Conservation (phyloP, 2,888 invertebrate genomes). For the Chironomus riparius region DNA sequence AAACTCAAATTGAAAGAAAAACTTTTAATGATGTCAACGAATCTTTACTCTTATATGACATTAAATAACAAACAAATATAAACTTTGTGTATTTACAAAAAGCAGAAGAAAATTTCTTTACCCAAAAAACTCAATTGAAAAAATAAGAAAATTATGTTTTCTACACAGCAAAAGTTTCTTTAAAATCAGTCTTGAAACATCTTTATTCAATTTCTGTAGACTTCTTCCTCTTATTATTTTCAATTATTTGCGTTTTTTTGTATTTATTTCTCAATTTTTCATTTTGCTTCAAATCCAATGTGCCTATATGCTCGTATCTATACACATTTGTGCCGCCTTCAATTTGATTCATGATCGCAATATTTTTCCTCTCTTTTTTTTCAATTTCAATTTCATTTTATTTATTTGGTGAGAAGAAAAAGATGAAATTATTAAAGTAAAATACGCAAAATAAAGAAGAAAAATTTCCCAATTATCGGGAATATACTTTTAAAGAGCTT, state of each 20-base stretch:
- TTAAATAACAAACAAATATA: too few relatives aligned
- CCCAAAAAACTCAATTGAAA: too few relatives aligned
- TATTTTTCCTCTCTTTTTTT: neutral
- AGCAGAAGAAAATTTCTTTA: too few relatives aligned
- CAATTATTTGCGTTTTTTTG: neutral
- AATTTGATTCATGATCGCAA: constrained; percentile 5
- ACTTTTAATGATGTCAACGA: too few relatives aligned
- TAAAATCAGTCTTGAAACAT: neutral
- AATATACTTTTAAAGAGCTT: neutral
- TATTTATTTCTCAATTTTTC: neutral
- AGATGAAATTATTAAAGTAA: neutral
- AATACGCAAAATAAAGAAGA: neutral
- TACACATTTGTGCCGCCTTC: constrained; percentile 3
- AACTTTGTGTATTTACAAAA: too few relatives aligned
- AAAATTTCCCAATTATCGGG: neutral
- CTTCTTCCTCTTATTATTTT: neutral
- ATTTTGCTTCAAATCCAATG: neutral
- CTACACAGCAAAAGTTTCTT: too few relatives aligned
- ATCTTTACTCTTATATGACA: too few relatives aligned
- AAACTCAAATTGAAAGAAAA: too few relatives aligned
- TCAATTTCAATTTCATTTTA: neutral
- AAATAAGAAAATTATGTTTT: too few relatives aligned
- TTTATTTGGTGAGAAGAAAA: neutral
- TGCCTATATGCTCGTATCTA: neutral
- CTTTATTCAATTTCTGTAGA: neutral